Conservation (phyloP, 2,113 vertebrate genomes). For the Excalfactoria chinensis region DNA sequence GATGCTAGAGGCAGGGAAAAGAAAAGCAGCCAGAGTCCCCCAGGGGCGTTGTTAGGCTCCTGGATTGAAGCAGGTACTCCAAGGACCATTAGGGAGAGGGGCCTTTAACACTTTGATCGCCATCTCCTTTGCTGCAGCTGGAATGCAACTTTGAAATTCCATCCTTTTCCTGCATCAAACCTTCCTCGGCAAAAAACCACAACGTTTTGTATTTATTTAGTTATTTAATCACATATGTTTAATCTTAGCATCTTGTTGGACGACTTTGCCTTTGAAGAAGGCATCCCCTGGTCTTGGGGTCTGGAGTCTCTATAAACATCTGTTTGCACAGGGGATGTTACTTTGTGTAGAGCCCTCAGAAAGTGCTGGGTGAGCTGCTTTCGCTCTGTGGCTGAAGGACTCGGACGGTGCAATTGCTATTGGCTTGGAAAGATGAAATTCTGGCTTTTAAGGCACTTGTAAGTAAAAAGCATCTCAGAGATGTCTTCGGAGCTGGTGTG, state of each 20-base stretch:
- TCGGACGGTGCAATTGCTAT: not conserved
- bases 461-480: not conserved
- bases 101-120: constrained; percentile 52
- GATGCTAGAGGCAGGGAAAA: constrained; percentile 42
- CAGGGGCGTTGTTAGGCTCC: constrained; percentile 62
- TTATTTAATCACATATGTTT: not conserved
- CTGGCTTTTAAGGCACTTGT: not conserved
- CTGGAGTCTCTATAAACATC: constrained; percentile 7
- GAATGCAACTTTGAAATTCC: not conserved
- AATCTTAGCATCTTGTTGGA: not conserved
- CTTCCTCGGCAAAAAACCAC: not conserved
- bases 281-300: not conserved
- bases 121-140: not conserved
- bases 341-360: not conserved
- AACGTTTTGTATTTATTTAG: not conserved
- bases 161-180: not conserved
- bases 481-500: not conserved
- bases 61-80: constrained; percentile 55
- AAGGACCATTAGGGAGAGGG: constrained; percentile 71
- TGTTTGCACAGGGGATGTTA: not conserved
- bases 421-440: not conserved
- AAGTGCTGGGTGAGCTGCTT: not conserved
- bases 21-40: constrained; percentile 62
- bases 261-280: not conserved
- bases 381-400: not conserved